Conservation (phyloP, 2,888 invertebrate genomes). For the Ecliptopera silaceata region DNA sequence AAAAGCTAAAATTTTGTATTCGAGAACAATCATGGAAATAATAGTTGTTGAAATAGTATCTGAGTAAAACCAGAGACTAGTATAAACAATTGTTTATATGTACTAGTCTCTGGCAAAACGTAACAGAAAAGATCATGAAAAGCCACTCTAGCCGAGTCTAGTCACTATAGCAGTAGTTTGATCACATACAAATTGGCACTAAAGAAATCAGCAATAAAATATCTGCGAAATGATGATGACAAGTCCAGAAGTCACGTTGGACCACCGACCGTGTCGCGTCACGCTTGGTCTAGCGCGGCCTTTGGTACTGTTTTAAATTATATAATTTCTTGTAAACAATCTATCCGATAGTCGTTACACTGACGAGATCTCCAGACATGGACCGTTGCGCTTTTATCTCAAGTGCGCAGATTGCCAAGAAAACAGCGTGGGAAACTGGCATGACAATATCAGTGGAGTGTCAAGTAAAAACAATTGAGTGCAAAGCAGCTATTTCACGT, state of each 20-base stretch:
- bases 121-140: too few species aligned
- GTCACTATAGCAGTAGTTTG: not conserved
- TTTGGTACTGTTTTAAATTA: slow-evolving; percentile 33
- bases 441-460: not conserved
- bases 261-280: slow-evolving; percentile 33
- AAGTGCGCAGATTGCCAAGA: slow-evolving; percentile 1
- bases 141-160: too few species aligned
- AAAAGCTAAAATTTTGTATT: too few species aligned
- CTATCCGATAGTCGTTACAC: slow-evolving; percentile 6
- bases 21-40: too few species aligned
- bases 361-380: not conserved
- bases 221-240: slow-evolving; percentile 13
- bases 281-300: slow-evolving; percentile 33
- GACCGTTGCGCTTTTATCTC: not conserved
- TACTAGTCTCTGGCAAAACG: too few species aligned
- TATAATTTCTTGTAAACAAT: slow-evolving; percentile 34
- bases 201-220: not conserved
- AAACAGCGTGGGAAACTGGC: not conserved
- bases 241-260: slow-evolving; percentile 24
- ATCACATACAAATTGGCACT: not conserved
- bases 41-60: too few species aligned
- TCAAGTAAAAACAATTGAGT: not conserved
- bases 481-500: too few species aligned
- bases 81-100: too few species aligned
- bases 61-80: too few species aligned